Evolutionary conservation across 2,797 vertebrate genomes (phyloP).

Genomic region (Acrossocheilus wenchowensis): DNA sequence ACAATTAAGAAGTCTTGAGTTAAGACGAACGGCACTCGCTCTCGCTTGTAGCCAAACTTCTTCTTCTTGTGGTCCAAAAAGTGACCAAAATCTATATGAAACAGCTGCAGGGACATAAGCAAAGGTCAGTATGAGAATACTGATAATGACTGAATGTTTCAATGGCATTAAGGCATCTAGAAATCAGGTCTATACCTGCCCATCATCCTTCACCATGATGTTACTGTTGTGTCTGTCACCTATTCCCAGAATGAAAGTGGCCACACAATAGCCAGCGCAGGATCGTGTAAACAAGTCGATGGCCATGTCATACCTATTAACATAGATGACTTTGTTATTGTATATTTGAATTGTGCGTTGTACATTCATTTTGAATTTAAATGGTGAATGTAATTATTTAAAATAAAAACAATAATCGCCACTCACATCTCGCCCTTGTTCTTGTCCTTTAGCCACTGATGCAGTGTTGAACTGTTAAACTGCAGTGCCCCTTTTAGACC

Average conservation of each 20-base stretch:
- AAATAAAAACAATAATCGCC: not conserved
- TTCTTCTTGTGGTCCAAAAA: constrained; percentile 89
- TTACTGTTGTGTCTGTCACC: constrained; percentile 88
- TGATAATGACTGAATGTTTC: not conserved
- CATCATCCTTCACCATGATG: constrained; percentile 88
- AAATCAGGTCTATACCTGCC: constrained; percentile 74
- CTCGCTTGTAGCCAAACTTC: constrained; percentile 88
- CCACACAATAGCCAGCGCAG: constrained; percentile 86
- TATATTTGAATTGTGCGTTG: not conserved
- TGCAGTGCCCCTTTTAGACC: constrained; percentile 86
- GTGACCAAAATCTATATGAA: constrained; percentile 87
- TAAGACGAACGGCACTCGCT: constrained; percentile 86
- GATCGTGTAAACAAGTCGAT: constrained; percentile 86
- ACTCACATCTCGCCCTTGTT: constrained; percentile 86
- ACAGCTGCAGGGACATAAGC: constrained; percentile 71
- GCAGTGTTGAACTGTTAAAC: constrained; percentile 86
- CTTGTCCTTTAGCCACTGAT: constrained; percentile 88
- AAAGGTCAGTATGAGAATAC: not conserved
- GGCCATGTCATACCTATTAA: constrained; percentile 80
- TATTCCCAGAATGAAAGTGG: constrained; percentile 86
- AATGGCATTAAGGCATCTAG: not conserved
- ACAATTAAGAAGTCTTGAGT: constrained; percentile 88
- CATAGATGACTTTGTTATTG: not conserved
- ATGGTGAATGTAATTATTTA: not conserved
- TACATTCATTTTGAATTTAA: not conserved